phyloP scores from a whole-genome alignment of 2,113 vertebrate genomes.

The Peromyscus maniculatus region DNA sequence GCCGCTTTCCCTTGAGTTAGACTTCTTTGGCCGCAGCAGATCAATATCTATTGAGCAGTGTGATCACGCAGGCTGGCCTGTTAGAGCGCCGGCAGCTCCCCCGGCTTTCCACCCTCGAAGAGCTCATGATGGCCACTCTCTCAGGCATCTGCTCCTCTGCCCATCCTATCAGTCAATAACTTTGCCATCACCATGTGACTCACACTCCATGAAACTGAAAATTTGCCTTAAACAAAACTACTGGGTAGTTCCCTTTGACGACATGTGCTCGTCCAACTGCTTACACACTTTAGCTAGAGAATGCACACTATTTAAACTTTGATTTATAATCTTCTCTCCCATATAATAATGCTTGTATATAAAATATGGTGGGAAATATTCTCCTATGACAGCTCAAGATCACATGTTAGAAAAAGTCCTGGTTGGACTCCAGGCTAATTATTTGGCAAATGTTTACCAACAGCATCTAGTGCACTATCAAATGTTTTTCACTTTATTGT shows the following conservation, averaged over 20 bases:
- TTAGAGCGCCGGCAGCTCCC: neutral
- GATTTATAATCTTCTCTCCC: neutral
- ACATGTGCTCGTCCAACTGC: neutral
- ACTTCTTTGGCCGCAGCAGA: neutral
- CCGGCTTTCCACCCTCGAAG: neutral
- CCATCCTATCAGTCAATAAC: conserved; percentile 39
- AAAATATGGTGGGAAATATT: conserved; percentile 36
- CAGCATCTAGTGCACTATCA: neutral
- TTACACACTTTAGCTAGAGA: neutral
- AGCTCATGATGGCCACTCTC: neutral
- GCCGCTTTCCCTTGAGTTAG: conserved; percentile 46
- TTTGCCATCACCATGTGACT: conserved; percentile 12
- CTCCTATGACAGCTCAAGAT: neutral
- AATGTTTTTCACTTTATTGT: conserved; percentile 5
- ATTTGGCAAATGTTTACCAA: conserved; percentile 38
- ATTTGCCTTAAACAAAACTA: neutral
- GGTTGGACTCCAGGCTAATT: neutral
- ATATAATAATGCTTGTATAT: neutral
- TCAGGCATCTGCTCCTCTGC: neutral
- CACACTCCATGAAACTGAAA: conserved; percentile 16
- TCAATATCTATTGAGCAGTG: conserved; percentile 71
- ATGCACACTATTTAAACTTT: neutral
- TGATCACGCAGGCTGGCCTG: conserved; percentile 57
- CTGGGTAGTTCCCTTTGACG: neutral
- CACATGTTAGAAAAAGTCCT: conserved; percentile 5